Evolutionary conservation across 64 coral and sea anemone genomes (phyloP).

Genomic region (Acropora yongei): DNA sequence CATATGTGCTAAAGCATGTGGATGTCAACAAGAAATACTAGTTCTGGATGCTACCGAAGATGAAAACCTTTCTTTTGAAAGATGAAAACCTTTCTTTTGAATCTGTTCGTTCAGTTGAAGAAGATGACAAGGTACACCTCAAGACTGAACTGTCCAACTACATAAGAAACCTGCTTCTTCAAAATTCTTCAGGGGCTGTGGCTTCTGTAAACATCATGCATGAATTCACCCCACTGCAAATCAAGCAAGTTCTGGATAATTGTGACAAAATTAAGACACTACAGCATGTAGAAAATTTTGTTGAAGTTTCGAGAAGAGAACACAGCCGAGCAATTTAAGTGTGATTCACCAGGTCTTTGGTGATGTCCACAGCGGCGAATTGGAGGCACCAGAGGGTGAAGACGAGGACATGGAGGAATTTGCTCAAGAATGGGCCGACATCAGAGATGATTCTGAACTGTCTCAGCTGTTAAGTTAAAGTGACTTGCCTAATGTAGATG

Average conservation of each 20-base stretch:
- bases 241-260: conserved; percentile 32
- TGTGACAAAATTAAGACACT: conserved; percentile 55
- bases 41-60: conserved; percentile 16
- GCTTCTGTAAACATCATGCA: conserved; percentile 24
- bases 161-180: conserved; percentile 17
- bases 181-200: conserved; percentile 23
- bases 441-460: conserved; percentile 64
- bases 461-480: conserved; percentile 38
- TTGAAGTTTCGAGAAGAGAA: conserved; percentile 63
- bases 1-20: conserved; percentile 40
- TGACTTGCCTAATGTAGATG: conserved; percentile 22
- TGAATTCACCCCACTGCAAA: conserved; percentile 43
- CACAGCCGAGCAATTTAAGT: conserved; percentile 33
- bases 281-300: conserved; percentile 9
- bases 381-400: conserved; percentile 25
- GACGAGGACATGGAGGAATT: conserved; percentile 25
- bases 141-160: conserved; percentile 6
- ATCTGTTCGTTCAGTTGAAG: conserved; percentile 34
- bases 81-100: conserved; percentile 17
- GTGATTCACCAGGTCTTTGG: conserved; percentile 60
- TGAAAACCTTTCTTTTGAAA: background rate
- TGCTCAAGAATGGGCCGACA: conserved; percentile 56
- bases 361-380: conserved; percentile 30
- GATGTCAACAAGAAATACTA: conserved; percentile 25
- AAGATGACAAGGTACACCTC: conserved; percentile 11